Conservation (phyloP, 53 echinoderm and acorn worm genomes). For the Stichopus horrens region DNA sequence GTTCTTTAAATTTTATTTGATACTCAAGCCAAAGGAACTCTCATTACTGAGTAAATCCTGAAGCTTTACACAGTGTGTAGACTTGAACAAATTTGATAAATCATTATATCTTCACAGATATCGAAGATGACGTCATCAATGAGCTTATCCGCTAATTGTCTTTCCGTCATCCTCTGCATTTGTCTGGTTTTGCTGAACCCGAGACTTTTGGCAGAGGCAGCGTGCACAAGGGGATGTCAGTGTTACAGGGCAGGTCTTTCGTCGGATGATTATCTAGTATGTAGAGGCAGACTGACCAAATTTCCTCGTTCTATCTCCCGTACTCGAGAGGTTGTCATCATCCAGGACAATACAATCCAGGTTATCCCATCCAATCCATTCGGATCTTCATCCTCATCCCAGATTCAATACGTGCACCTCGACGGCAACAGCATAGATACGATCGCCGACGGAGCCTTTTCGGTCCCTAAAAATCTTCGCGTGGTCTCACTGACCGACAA, state of each 20-base stretch:
- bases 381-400: not conserved
- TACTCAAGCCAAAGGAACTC: too few relatives aligned
- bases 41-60: too few relatives aligned
- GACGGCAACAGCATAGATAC: slow-evolving; percentile 12
- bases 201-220: not conserved
- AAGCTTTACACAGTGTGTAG: too few relatives aligned
- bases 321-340: slow-evolving; percentile 19
- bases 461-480: slow-evolving; percentile 21
- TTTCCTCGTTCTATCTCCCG: slow-evolving; percentile 11
- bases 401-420: slow-evolving; percentile 9
- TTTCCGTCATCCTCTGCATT: not conserved
- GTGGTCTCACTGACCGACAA: slow-evolving; percentile 24
- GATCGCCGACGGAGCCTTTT: slow-evolving; percentile 30
- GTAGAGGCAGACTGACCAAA: slow-evolving; percentile 2
- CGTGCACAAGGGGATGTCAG: slow-evolving; percentile 13
- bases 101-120: not conserved
- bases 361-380: not conserved
- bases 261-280: not conserved
- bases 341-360: slow-evolving; percentile 1
- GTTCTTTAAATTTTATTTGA: too few relatives aligned
- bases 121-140: not conserved
- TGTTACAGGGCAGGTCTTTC: not conserved
- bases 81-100: too few relatives aligned
- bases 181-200: not conserved
- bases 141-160: not conserved